Evolutionary conservation across 2,113 vertebrate genomes (phyloP), one percentile per base, ranked within the genome.

Genomic region (Poeciliopsis prolifica): DNA sequence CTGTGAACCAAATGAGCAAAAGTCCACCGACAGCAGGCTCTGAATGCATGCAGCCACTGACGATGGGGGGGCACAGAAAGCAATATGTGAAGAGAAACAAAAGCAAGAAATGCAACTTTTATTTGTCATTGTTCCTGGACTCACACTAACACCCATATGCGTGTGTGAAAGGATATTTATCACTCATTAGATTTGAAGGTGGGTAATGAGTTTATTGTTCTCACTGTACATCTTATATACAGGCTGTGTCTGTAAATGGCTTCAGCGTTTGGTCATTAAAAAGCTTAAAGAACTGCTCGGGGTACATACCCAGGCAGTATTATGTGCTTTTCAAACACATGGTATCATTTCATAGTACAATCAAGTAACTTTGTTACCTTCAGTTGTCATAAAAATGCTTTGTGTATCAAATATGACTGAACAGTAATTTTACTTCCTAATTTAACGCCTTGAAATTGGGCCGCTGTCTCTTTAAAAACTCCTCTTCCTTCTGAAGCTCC

Each of bases 1-100:
- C 64, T 64, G 60, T 61, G 66, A 60, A 54, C 70, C 63, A 29
- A 19, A 58, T 60, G 67, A 80, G 54, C 11, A 28, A 6, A 77
- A 70, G 30, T 40, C 24, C 33, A 44, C 63, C 24, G 68, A 75
- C 10, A 22, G 68, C 65, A 73, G 48, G 8, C 11, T 64, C 65
- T 64, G 60, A 80, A 62, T 76, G 68, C 30, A 40, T 65, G 79
- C 31, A 72, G 61, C 0, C 1, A 0, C 31, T 15, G 14, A 70
- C 30, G 54, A 62, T 30, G 33, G 0, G 22, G 44, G 2, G 74
- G 64, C 1, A 4, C 72, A 29, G 58, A 75, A 42, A 77, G 74
- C 35, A 42, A 33, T 62, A 60, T 60, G 31, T 77, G 19, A 74
- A 28, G 19, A 54, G 1, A 37, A 61, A n/a, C 33, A 51, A 73